phyloP scores from a whole-genome alignment of 1,140 invertebrate species.

The Lasaia peninsularis region DNA sequence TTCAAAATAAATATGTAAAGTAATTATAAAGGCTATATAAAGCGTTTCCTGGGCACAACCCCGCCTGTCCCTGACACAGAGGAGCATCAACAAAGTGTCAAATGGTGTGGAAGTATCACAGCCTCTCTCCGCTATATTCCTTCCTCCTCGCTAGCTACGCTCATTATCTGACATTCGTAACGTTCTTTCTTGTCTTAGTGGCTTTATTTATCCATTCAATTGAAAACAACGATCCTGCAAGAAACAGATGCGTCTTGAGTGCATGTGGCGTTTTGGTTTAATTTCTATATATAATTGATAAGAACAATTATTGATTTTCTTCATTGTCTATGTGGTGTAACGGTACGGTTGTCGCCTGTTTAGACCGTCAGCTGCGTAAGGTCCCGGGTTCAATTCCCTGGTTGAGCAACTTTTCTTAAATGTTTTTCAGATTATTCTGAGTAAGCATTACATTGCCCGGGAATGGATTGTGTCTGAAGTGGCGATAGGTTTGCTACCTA shows the following conservation, averaged over 20 bases:
- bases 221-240: constrained; percentile 26
- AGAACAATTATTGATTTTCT: background rate
- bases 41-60: constrained; percentile 23
- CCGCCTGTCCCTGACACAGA: constrained; percentile 47
- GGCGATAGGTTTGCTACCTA: no score
- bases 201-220: constrained; percentile 61
- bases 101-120: constrained; percentile 70
- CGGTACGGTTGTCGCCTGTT: no score
- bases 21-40: constrained; percentile 16
- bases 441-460: no score
- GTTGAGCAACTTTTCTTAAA: no score
- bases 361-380: no score
- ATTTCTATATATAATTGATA: no score
- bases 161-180: constrained; percentile 65
- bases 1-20: background rate
- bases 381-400: no score
- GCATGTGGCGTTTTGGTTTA: background rate
- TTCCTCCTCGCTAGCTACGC: constrained; percentile 63
- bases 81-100: constrained; percentile 61
- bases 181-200: constrained; percentile 60
- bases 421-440: no score
- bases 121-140: constrained; percentile 41
- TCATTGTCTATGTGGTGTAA: background rate
- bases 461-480: no score
- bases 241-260: constrained; percentile 24